Conservation (phyloP, 2,888 invertebrate genomes). For the Andricus curvator region DNA sequence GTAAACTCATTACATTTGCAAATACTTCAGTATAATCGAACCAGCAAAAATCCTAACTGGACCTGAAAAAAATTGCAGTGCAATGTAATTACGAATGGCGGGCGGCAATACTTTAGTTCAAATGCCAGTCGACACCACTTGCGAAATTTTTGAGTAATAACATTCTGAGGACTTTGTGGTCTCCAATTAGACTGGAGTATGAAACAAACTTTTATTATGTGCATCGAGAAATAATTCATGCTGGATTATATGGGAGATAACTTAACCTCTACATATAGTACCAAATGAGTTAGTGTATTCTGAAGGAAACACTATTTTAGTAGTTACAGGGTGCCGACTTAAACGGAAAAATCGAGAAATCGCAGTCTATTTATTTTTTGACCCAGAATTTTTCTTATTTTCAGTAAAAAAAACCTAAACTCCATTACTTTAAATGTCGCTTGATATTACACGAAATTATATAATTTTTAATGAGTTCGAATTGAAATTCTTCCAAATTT, state of each 20-base stretch:
- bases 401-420: too few species aligned
- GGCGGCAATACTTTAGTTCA: not conserved
- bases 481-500: too few species aligned
- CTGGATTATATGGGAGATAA: not conserved
- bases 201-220: slow-evolving; percentile 12
- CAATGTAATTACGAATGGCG: slow-evolving; percentile 6
- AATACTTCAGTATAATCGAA: not conserved
- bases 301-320: too few species aligned
- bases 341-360: not conserved
- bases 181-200: slow-evolving; percentile 3
- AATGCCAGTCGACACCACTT: slow-evolving; percentile 17
- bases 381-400: too few species aligned
- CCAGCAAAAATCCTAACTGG: slow-evolving; percentile 1
- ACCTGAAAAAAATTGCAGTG: slow-evolving; percentile 12
- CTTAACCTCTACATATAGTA: not conserved
- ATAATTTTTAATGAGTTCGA: too few species aligned
- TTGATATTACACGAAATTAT: too few species aligned
- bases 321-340: too few species aligned
- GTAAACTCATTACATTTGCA: slow-evolving; percentile 17
- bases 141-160: slow-evolving; percentile 12
- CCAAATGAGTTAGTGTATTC: not conserved
- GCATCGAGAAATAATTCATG: slow-evolving; percentile 7
- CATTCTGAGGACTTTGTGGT: slow-evolving; percentile 10
- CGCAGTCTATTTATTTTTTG: too few species aligned
- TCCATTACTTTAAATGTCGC: too few species aligned